These are phyloP conservation scores for Cyphomyrus plagiostoma DNA, from an alignment of 2,113 vertebrate species.

Conservation along the genomic window DNA sequence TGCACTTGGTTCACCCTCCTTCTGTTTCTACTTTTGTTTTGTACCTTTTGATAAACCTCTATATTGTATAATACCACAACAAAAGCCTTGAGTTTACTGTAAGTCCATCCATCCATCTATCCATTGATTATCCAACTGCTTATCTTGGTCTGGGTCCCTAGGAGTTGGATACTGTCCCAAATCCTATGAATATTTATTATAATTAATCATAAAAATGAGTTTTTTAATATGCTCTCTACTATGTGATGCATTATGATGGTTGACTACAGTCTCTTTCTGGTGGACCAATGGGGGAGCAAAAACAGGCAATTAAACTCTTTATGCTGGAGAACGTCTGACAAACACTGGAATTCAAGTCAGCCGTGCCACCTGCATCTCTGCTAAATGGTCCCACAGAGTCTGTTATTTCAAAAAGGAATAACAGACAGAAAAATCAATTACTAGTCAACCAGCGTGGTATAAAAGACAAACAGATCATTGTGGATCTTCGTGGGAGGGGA, in stretches of 20 bases:
- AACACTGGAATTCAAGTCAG: slow-evolving; percentile 14
- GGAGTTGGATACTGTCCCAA: background rate
- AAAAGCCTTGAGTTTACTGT: background rate
- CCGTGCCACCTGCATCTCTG: background rate
- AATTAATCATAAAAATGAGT: background rate
- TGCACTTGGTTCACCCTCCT: no score
- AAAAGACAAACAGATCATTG: slow-evolving; percentile 4
- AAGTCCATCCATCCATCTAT: background rate
- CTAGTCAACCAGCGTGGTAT: background rate
- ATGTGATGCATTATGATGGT: background rate
- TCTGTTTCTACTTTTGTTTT: no score
- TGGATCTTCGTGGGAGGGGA: background rate
- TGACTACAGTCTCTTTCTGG: background rate
- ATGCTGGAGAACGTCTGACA: background rate
- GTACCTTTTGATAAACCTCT: background rate
- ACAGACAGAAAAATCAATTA: slow-evolving; percentile 21
- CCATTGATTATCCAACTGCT: background rate
- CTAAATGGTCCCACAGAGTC: background rate
- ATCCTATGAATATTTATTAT: background rate
- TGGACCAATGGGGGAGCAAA: background rate
- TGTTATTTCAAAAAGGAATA: slow-evolving; percentile 12
- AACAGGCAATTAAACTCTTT: slow-evolving; percentile 11
- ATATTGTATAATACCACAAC: background rate
- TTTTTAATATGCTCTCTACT: background rate
- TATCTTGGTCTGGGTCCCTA: background rate